Percentiles rank a stretch among this genome's conserved stretches.
Evolutionary conservation across 2,888 invertebrate species (phyloP).

Genomic region (Labia minor): DNA sequence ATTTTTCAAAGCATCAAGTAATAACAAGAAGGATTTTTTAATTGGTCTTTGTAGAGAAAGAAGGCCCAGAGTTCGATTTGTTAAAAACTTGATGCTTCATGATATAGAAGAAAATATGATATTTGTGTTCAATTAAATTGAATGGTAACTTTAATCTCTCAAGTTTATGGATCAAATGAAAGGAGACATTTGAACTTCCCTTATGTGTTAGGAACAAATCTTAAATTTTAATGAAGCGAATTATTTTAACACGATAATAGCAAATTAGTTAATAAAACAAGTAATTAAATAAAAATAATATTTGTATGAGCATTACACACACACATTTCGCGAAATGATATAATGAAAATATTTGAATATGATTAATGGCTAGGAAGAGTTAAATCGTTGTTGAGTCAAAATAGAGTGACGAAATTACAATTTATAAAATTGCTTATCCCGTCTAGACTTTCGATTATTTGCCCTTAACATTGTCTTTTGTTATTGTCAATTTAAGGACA

Average conservation of each 20-base stretch:
- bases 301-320: no score
- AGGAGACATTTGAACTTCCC: not conserved
- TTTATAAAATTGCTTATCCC: not conserved
- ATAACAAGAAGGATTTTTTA: not conserved
- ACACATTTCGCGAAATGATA: no score
- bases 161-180: no score
- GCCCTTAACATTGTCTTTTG: not conserved
- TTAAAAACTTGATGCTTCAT: not conserved
- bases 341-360: not conserved
- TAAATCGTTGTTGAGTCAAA: conserved; percentile 7
- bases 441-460: not conserved
- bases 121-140: not conserved
- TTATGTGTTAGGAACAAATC: not conserved
- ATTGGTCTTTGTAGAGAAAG: not conserved
- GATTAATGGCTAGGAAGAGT: not conserved
- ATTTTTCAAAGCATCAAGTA: not conserved
- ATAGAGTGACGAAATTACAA: not conserved
- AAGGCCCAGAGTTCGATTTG: not conserved
- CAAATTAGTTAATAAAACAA: not conserved
- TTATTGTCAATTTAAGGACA: not conserved
- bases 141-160: not conserved
- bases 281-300: not conserved
- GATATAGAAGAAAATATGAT: not conserved
- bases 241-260: not conserved
- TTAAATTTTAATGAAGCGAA: not conserved